Evolutionary conservation across 2,113 vertebrate genomes (phyloP).

Genomic region (Sorex fumeus): DNA sequence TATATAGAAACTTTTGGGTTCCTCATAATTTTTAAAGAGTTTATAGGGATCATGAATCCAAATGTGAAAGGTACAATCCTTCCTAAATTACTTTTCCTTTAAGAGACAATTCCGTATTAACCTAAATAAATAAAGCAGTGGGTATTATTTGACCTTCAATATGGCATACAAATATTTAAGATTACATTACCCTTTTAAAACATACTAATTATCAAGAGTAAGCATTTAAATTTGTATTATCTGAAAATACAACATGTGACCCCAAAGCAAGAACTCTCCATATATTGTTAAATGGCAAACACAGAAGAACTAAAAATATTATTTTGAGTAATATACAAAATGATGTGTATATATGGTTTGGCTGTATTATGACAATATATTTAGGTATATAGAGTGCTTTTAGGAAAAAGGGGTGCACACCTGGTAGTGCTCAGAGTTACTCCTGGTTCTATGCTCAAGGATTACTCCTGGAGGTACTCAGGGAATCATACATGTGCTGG

Average conservation of each 20-base stretch:
- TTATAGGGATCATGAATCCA: background rate
- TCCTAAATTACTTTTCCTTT: background rate
- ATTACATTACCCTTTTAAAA: conserved; percentile 9
- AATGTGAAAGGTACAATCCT: background rate
- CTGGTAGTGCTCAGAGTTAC: too few species aligned
- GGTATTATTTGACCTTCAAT: conserved; percentile 14
- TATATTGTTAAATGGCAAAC: background rate
- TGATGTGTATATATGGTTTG: background rate
- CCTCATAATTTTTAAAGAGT: conserved; percentile 24
- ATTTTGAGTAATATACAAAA: background rate
- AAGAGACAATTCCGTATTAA: background rate
- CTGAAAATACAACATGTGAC: conserved; percentile 19
- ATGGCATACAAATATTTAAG: conserved; percentile 10
- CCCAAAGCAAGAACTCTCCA: background rate
- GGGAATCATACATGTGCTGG: too few species aligned
- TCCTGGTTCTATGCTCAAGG: too few species aligned
- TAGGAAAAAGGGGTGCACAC: too few species aligned
- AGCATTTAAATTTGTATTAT: conserved; percentile 43
- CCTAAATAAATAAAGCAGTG: background rate
- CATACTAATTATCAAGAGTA: conserved; percentile 19
- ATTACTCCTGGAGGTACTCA: too few species aligned
- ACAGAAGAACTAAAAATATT: background rate
- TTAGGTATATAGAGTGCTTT: background rate
- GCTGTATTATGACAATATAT: background rate
- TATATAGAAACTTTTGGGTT: background rate